Base-by-base conservation (phyloP, 2,113 vertebrate species). In the Lycocorax pyrrhopterus region DNA sequence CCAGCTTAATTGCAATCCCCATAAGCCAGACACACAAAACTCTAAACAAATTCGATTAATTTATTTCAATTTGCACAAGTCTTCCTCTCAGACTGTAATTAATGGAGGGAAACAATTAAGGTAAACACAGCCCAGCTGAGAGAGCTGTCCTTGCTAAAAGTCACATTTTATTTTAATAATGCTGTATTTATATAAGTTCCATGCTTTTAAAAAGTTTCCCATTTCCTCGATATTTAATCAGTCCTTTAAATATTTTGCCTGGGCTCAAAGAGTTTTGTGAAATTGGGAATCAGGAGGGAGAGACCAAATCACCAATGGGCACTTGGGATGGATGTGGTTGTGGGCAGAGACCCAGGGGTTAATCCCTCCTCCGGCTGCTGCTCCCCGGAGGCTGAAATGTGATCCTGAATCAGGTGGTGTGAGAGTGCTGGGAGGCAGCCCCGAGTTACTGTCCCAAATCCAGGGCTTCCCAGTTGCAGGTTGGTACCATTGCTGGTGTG, bases 1-100 rank as follows among this genome's bases (percentile, higher is more conserved):
- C 46, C 22, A 17, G 12, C 59, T 81, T 97, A 97, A 96, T 91
- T 96, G 89, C 94, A 85, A 95, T 93, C 53, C 92, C 73, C 71
- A 69, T 62, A 96, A 96, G 77, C 89, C 84, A 93, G 87, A 90
- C 81, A 78, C 85, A 96, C 59, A 94, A 92, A 92, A 90, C 93
- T 86, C 85, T 85, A 89, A 95, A 97, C 94, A 97, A 96, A 91
- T 96, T 96, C 41, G 30, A 97, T 96, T 96, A 96, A 96, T 95
- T 89, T 94, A 90, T 96, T 98, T 97, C 86, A 92, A 94, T 95
- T 97, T 96, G 94, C 84, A 87, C 86, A 94, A 96, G 91, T 60
- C 80, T 97, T 91, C 62, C 35, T 97, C 72, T 94, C 93, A 86
- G 91, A 77, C 68, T 91, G 83, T 92, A 97, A 97, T 97, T 95